Evolutionary conservation across 2,888 invertebrate genomes (phyloP), one percentile per base, ranked within the genome.

Genomic region (Caenorhabditis afra): DNA sequence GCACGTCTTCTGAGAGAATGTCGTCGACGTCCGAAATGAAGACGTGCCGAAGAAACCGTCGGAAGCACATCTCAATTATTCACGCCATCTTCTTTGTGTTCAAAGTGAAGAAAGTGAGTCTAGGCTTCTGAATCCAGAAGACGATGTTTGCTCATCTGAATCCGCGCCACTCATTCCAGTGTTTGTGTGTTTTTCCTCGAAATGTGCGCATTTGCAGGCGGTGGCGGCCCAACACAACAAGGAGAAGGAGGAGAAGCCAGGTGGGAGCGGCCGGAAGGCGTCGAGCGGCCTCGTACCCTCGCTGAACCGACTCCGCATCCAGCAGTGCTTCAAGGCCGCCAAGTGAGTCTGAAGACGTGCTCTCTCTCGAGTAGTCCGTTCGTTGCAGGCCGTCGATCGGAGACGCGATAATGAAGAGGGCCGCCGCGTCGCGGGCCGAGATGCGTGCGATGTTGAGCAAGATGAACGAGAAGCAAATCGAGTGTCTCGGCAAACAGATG

Each of bases 301-400:
- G 8, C 70, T 89, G 20, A 87, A 87, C 49, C 79, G 89, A 53
- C 75, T 89, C 4, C 80, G 89, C 20, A 89, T 89, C 73, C 88
- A 88, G 61, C 88, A 88, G 47, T 84, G 88, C 62, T 89, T 79
- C 75, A 85, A 86, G 39, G 75, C 81, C 39, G 88, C 89, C 50
- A 89, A 89, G 89, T 89, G 59, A 64, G 85, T 7, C 29, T 10
- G 16, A 16, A 23, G 44, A 20, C 20, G n/a, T 47, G 18, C 16
- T 16, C 18, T 35, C 14, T 49, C 41, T 41, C 39, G 23, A 47
- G 29, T 1, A 20, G 5, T 39, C n/a, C n/a, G n/a, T n/a, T 45
- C 3, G 8, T 64, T 71, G 41, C 78, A 89, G 89, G 73, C 86
- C 89, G 2, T 64, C 78, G 7, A 87, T 89, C 68, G 89, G 88